Base-by-base conservation (phyloP, 2,113 vertebrate species). In the Lethenteron reissneri region DNA sequence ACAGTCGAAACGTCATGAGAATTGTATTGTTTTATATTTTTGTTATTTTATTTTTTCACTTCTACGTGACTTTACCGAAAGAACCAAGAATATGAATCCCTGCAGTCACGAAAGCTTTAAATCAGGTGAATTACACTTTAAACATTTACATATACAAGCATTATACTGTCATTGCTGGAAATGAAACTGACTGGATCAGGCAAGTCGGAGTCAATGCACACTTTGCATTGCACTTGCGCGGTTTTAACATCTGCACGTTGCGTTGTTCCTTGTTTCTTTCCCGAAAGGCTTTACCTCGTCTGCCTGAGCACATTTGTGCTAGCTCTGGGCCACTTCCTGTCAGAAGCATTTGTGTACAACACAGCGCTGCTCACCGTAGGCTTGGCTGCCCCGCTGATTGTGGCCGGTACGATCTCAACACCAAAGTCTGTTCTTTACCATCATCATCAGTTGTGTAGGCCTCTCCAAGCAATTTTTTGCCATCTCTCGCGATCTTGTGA, bases 291-390 rank as follows among this genome's bases (percentile, higher is more conserved):
- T n/a, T 99, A 99, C 77, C 84, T 94, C 78, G 81, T 95, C 82
- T 95, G 92, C 0, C 81, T 99, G 15, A 89, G 87, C 83, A 95
- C 92, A 14, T 99, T 97, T 82, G 79, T 94, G 71, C 77, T 97
- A 73, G 94, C 90, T 17, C 76, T 99, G 72, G 85, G 83, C 9
- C 91, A 99, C 76, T 99, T 99, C 77, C 79, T 97, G 69, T 88
- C 89, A 0, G 94, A 99, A 77, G 79, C 87, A 70, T 88, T 91
- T 74, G 72, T 99, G 73, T 97, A 87, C 70, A 87, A 83, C 80
- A 97, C 91, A 1, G 92, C 89, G 7, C 87, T 86, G 13, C 75
- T 90, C 72, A 91, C 89, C 1, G 83, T 91, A 19, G 89, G 89
- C 12, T 79, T 99, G 74, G 85, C 97, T 87, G 88, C 94, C 12